Base-by-base conservation (phyloP, 1,140 invertebrate species). In the Magallana ariakensis region DNA sequence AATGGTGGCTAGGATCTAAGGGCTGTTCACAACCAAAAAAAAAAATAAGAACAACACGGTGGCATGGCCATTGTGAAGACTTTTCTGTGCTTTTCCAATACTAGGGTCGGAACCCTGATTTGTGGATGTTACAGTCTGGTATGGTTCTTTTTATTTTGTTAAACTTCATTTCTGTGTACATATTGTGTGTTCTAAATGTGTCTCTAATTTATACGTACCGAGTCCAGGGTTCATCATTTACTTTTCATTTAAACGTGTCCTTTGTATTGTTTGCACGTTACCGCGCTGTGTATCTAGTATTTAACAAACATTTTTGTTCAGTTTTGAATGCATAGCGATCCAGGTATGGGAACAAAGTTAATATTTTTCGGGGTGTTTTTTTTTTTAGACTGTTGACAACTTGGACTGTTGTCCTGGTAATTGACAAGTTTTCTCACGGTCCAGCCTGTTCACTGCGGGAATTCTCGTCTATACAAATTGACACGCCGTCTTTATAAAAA, bases 101-200 rank as follows among this genome's bases (percentile, higher is more conserved):
- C 91, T 0, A 83, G 91, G 22, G 89, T 90, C 13, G 91, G 91
- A 46, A 91, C 89, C 46, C 89, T 90, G 22, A 86, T 91, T 19
- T 91, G 90, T 88, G 91, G 90, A 70, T 92, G 90, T 60, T 92
- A 92, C 80, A 91, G 86, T 7, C 55, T 92, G 91, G 91, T 92
- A 82, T 84, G 85, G 81, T 84, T n/a, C 53, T 80, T 85, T 56
- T 58, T 46, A 33, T n/a, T n/a, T n/a, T n/a, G n/a, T n/a, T n/a
- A 33, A 33, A 46, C 33, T 46, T 46, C 33, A 46, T 46, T 46
- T 46, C 33, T 46, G 33, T 46, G 33, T 46, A 46, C n/a, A n/a
- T 46, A 46, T 46, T 46, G 0, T 46, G 33, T 46, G 33, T 46
- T 46, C 33, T 46, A 46, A 46, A 46, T 46, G 33, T 46, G 33